phyloP scores from a whole-genome alignment of 1,140 invertebrate species.

The Plutomurus gul region DNA sequence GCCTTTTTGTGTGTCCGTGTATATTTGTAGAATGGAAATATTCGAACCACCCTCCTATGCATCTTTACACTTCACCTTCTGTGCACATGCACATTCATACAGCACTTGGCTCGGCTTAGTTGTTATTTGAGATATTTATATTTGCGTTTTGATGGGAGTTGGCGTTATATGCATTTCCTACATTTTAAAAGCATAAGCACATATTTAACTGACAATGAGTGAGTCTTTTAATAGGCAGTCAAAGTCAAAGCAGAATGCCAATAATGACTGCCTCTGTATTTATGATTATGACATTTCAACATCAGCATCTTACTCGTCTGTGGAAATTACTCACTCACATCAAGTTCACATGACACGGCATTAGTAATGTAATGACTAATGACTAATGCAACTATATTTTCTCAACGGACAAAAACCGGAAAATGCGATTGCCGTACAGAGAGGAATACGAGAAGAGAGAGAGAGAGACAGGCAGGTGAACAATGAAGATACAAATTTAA shows the following conservation, averaged over 20 bases:
- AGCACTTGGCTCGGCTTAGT: neutral
- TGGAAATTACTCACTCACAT: slow-evolving; percentile 16
- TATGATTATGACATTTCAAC: slow-evolving; percentile 16
- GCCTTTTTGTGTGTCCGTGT: too few relatives aligned
- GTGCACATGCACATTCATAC: neutral
- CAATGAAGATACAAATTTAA: slow-evolving; percentile 18
- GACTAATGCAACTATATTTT: slow-evolving; percentile 27
- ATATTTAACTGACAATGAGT: neutral
- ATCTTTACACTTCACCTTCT: neutral
- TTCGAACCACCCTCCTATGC: neutral
- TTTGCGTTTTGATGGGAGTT: neutral
- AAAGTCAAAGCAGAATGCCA: neutral
- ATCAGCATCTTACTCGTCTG: slow-evolving; percentile 9
- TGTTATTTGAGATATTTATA: neutral
- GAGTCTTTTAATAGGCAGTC: neutral
- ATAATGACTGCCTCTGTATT: neutral
- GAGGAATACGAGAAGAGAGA: neutral
- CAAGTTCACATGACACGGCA: neutral
- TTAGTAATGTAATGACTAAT: neutral
- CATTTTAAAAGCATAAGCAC: neutral
- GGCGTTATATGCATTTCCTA: neutral
- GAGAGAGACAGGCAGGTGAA: slow-evolving; percentile 7
- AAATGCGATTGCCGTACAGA: neutral
- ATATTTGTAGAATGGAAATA: too few relatives aligned
- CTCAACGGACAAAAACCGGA: neutral